Base-by-base conservation (phyloP, 2,113 vertebrate species). In the Marcusenius ussheri region DNA sequence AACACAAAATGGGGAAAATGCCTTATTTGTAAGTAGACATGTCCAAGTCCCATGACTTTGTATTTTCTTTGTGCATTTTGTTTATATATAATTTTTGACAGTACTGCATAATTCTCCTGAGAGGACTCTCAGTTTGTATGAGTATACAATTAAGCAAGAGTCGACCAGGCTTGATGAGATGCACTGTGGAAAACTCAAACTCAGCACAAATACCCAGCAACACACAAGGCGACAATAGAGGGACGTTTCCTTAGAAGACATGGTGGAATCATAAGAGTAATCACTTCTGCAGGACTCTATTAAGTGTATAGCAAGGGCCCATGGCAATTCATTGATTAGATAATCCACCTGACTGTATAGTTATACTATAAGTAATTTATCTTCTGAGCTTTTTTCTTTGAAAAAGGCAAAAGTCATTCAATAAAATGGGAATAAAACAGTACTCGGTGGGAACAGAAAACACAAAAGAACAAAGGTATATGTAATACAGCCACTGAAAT, bases 171-270 rank as follows among this genome's bases (percentile, higher is more conserved):
- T 85, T 90, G 87, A 89, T 83, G 87, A 91, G 70, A 87, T 9
- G 47, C 51, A 62, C 88, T 83, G 89, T 19, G 11, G 66, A 90
- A 53, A 35, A 51, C 49, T 56, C 62, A 47, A 83, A 58, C 83
- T 92, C 88, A 89, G 77, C 80, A 91, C 39, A 83, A 90, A 74
- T 53, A 88, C 86, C 24, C 89, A 90, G 88, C 56, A 88, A 90
- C 91, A 90, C 19, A 88, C 62, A 88, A 74, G 90, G 77, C 66
- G 42, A 89, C 80, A 31, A 85, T 49, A 45, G 56, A 9, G 51
- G 51, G 13, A 87, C 49, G 13, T 90, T 89, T 58, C 51, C 53
- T 91, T 89, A 87, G 58, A 77, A n/a, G n/a, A 46, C 58, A 87
- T 74, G 35, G 88, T 46, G 90, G 70, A 49, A 39, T 50, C 88